phyloP scores from a whole-genome alignment of 2,113 vertebrate genomes.

The Rhinopomastus cyanomelas region DNA sequence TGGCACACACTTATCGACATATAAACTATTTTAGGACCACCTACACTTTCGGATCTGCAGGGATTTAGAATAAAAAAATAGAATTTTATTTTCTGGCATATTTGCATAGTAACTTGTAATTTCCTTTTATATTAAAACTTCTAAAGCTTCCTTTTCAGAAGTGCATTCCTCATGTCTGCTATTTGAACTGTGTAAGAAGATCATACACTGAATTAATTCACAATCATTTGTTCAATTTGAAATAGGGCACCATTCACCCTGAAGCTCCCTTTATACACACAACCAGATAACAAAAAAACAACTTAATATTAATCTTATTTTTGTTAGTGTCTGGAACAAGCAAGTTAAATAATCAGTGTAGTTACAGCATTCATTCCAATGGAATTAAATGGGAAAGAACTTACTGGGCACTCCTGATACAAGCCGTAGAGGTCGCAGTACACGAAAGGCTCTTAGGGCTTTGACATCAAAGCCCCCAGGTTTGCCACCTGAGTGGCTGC shows the following conservation, averaged over 20 bases:
- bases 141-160: not conserved
- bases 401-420: slow-evolving; percentile 99
- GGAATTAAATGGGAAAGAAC: slow-evolving; percentile 62
- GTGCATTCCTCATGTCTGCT: not conserved
- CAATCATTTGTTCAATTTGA: not conserved
- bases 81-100: not conserved
- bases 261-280: not conserved
- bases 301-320: not conserved
- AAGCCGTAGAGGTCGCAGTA: slow-evolving; percentile 96
- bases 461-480: slow-evolving; percentile 98
- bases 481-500: slow-evolving; percentile 86
- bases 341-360: not conserved
- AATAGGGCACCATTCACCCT: not conserved
- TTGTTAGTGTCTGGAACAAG: not conserved
- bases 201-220: slow-evolving; percentile 9
- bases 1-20: not conserved
- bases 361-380: not conserved
- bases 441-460: slow-evolving; percentile 98
- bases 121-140: slow-evolving; percentile 10
- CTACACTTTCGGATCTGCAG: slow-evolving; percentile 15
- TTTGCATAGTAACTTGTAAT: not conserved
- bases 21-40: slow-evolving; percentile 2
- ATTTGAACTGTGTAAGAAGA: not conserved
- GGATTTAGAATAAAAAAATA: not conserved
- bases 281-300: not conserved